These are phyloP conservation scores for Athalia rosae DNA, from an alignment of 2,888 invertebrate genomes.

Conservation along the genomic window DNA sequence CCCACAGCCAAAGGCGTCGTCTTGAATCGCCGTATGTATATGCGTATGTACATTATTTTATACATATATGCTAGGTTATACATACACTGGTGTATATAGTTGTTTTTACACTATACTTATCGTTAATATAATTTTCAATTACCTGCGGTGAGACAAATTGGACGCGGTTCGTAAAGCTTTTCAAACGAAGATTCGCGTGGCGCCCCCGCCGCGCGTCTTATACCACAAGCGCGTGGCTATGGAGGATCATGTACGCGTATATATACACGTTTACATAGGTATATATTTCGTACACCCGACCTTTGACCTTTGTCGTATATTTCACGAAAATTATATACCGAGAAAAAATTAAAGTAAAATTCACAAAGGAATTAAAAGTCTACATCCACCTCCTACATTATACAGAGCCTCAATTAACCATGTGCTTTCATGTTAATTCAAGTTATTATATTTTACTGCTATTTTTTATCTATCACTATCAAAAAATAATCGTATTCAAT, in stretches of 20 bases:
- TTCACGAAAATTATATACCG: no score
- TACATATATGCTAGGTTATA: not conserved
- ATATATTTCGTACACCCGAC: not conserved
- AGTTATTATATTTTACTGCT: not conserved
- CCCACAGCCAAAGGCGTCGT: no score
- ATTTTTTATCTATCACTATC: slow-evolving; percentile 1
- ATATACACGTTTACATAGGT: not conserved
- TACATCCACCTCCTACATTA: no score
- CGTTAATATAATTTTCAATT: slow-evolving; percentile 40
- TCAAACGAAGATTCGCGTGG: not conserved
- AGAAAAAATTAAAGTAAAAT: no score
- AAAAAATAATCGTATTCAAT: not conserved
- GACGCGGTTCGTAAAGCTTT: slow-evolving; percentile 30
- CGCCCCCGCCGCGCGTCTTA: not conserved
- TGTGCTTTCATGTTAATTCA: no score
- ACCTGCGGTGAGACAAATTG: slow-evolving; percentile 28
- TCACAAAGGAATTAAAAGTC: no score
- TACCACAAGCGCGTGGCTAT: not conserved
- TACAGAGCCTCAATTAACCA: no score
- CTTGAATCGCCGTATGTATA: no score
- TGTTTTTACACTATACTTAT: slow-evolving; percentile 26
- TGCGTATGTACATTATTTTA: not conserved
- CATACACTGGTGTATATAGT: not conserved
- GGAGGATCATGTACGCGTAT: not conserved
- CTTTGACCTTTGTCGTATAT: no score